A percentile compares a stretch with the other conserved stretches of the same genome.
Conservation (phyloP, 2,888 invertebrate genomes). For the Phortica magna region DNA sequence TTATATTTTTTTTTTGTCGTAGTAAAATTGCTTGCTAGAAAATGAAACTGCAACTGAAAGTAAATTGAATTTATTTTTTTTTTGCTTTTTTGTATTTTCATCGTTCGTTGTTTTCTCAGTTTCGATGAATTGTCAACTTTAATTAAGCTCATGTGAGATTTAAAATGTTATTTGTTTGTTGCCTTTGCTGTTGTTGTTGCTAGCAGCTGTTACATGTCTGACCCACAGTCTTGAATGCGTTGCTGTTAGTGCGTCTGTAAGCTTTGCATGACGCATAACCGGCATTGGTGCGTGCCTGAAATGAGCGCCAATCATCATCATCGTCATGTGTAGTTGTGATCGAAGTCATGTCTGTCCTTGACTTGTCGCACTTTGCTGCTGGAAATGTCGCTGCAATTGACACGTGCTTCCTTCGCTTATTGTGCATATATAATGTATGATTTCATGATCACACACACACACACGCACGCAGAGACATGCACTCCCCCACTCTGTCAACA, state of each 20-base stretch:
- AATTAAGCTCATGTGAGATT: too few relatives aligned
- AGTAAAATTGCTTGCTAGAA: background rate
- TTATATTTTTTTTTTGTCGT: background rate
- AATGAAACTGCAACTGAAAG: background rate
- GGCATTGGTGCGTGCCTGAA: constrained; percentile 2
- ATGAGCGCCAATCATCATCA: background rate
- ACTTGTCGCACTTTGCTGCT: constrained; percentile 44
- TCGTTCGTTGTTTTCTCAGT: too few relatives aligned
- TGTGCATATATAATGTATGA: constrained; percentile 52
- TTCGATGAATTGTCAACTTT: too few relatives aligned
- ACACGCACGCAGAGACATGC: background rate
- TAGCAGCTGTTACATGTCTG: too few relatives aligned
- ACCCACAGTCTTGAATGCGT: background rate
- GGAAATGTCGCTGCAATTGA: constrained; percentile 68
- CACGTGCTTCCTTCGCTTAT: constrained; percentile 72
- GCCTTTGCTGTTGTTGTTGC: too few relatives aligned
- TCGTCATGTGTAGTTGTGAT: background rate
- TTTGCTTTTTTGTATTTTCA: too few relatives aligned
- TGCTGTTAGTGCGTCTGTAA: constrained; percentile 21
- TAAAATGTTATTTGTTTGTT: too few relatives aligned
- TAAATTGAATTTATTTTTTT: too few relatives aligned
- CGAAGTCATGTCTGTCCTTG: constrained; percentile 19
- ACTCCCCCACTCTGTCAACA: background rate
- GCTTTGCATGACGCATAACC: constrained; percentile 3
- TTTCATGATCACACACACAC: constrained; percentile 28